Conservation (phyloP, 2,888 invertebrate species). For the Drosophila atripex region DNA sequence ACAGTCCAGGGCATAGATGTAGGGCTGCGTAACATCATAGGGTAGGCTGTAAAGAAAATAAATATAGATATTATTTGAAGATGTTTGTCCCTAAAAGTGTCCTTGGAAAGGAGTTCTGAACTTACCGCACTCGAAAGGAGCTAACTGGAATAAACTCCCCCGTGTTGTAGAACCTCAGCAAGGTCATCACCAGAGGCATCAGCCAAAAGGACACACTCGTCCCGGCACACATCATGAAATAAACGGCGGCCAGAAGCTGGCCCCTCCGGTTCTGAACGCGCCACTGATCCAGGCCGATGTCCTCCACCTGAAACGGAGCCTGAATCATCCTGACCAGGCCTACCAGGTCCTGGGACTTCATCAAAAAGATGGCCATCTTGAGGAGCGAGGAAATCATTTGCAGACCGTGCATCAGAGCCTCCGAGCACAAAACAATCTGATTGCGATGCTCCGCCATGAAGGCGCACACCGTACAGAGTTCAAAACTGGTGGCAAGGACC, state of each 20-base stretch:
- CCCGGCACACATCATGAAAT: conserved; percentile 56
- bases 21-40: conserved; percentile 46
- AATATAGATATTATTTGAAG: background rate
- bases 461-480: conserved; percentile 55
- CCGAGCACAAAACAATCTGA: conserved; percentile 56
- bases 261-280: conserved; percentile 45
- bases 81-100: background rate
- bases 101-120: background rate
- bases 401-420: conserved; percentile 58
- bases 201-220: conserved; percentile 55
- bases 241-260: conserved; percentile 44
- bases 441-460: conserved; percentile 49
- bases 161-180: conserved; percentile 23
- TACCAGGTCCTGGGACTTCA: conserved; percentile 37
- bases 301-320: conserved; percentile 15
- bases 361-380: conserved; percentile 52
- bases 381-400: conserved; percentile 59
- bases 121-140: conserved; percentile 53
- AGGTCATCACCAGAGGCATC: conserved; percentile 50
- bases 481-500: conserved; percentile 52
- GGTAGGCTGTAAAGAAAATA: conserved; percentile 20
- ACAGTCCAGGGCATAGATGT: conserved; percentile 53
- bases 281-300: conserved; percentile 13
- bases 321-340: conserved; percentile 37
- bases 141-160: conserved; percentile 49